Percentiles rank a stretch among this genome's conserved stretches.
These are phyloP conservation scores for Protomyctophum bolini DNA, from an alignment of 2,113 vertebrate species.

Conservation along the genomic window DNA sequence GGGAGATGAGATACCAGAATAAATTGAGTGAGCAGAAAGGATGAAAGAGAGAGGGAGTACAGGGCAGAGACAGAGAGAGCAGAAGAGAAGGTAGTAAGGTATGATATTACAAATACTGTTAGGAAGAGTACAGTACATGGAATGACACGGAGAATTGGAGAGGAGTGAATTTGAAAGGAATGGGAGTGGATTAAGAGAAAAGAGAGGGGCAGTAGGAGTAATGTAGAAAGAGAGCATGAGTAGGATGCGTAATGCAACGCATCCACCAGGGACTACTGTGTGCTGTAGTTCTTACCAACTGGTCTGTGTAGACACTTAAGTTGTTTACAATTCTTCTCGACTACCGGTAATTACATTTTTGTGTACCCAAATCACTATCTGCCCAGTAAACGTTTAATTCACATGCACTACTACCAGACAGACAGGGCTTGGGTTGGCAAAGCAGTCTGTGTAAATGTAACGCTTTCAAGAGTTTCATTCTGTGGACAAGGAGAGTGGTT, in stretches of 20 bases:
- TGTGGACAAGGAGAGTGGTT: background rate
- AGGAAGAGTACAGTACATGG: background rate
- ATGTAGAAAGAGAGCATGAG: background rate
- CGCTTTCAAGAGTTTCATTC: background rate
- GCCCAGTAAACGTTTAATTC: too few relatives aligned
- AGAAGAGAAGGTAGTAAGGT: background rate
- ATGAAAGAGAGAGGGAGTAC: background rate
- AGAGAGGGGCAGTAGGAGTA: too few relatives aligned
- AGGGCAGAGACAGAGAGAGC: background rate
- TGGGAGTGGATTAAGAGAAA: too few relatives aligned
- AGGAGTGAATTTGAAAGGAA: too few relatives aligned
- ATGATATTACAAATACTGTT: background rate
- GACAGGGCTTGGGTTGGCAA: too few relatives aligned
- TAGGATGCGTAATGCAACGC: conserved; percentile 20
- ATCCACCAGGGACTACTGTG: conserved; percentile 3
- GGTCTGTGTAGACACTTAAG: background rate
- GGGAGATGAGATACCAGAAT: too few relatives aligned
- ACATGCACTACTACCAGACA: too few relatives aligned
- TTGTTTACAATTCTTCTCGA: background rate
- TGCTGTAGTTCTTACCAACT: conserved; percentile 8
- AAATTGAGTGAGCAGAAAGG: too few relatives aligned
- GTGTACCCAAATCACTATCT: too few relatives aligned
- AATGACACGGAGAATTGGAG: background rate
- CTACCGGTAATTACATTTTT: background rate
- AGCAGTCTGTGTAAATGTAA: too few relatives aligned